Evolutionary conservation across 2,797 vertebrate species (phyloP).

Genomic region (Pygocentrus nattereri): DNA sequence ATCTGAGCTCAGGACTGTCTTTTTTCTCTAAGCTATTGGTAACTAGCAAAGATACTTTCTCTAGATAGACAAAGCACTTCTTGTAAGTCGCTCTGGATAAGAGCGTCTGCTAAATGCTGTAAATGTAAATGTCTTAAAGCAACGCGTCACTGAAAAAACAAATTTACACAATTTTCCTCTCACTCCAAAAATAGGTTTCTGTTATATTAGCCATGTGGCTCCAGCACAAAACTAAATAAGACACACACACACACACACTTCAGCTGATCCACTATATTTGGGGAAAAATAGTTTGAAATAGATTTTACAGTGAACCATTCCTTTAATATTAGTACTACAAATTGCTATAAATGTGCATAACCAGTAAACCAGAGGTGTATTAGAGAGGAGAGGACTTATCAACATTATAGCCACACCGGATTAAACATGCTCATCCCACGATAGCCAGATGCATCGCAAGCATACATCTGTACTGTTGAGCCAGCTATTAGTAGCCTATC

Average conservation of each 20-base stretch:
- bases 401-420: slow-evolving; percentile 52
- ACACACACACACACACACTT: no score
- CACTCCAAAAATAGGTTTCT: no score
- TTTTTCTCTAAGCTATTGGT: no score
- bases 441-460: not conserved
- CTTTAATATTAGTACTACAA: not conserved
- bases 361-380: not conserved
- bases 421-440: not conserved
- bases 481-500: slow-evolving; percentile 26
- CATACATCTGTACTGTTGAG: slow-evolving; percentile 4
- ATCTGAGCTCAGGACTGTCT: no score
- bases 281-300: not conserved
- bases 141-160: no score
- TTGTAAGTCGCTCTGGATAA: no score
- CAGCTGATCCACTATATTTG: not conserved
- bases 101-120: no score
- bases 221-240: no score
- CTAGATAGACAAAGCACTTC: no score
- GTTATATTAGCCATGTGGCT: not conserved
- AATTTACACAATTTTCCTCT: no score
- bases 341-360: not conserved
- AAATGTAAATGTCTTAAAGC: no score
- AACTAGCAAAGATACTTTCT: no score
- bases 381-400: not conserved
- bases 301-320: not conserved